Evolutionary conservation across 2,797 vertebrate genomes (phyloP).

Genomic region (Tragopan temminckii): DNA sequence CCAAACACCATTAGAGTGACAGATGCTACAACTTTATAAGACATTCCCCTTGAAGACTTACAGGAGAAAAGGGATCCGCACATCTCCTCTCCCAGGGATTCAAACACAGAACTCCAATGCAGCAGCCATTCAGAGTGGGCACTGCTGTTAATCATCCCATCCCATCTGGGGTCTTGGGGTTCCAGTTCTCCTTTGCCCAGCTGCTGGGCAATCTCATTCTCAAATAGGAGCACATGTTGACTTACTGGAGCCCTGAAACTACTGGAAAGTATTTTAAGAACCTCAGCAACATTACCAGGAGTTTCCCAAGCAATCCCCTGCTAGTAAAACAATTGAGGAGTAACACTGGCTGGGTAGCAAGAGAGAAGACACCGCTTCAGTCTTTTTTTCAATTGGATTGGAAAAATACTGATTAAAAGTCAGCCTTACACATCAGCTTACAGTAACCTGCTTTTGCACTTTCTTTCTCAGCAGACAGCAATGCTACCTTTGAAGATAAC

Average conservation of each 20-base stretch:
- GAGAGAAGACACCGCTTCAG: constrained; percentile 26
- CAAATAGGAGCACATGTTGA: fast-evolving
- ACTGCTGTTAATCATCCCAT: neutral
- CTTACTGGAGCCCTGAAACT: neutral
- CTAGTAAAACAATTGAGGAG: neutral
- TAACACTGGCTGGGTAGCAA: neutral
- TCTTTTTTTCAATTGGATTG: constrained; percentile 36
- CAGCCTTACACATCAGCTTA: constrained; percentile 48
- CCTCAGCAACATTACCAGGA: neutral
- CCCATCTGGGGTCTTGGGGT: neutral
- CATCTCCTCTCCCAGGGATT: neutral
- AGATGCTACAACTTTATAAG: neutral
- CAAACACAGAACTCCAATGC: neutral
- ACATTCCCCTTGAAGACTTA: neutral
- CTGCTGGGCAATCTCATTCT: neutral
- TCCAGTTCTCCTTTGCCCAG: neutral
- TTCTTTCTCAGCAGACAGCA: constrained; percentile 48
- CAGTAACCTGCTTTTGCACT: constrained; percentile 68
- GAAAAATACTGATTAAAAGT: constrained; percentile 74
- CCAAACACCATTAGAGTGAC: neutral
- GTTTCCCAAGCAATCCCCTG: neutral
- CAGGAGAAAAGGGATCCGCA: neutral
- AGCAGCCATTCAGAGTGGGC: neutral
- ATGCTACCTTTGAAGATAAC: constrained; percentile 70
- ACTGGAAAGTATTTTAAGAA: neutral